Percentiles rank a stretch among this genome's conserved stretches.
Conservation (phyloP, 1,140 invertebrate species). For the Anadara kagoshimensis region DNA sequence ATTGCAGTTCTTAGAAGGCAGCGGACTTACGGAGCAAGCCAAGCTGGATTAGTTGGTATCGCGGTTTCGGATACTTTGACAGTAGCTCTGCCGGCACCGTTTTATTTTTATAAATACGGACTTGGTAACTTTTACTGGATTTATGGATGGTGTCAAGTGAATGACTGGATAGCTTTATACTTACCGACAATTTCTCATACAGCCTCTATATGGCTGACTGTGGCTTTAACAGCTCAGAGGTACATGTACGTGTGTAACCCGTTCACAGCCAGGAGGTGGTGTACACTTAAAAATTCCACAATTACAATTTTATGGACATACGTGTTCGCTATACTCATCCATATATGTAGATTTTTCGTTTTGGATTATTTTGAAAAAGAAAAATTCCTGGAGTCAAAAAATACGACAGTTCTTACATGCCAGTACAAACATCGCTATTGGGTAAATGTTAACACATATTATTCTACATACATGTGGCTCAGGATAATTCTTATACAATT, state of each 20-base stretch:
- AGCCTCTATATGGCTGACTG: constrained; percentile 34
- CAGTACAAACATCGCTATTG: neutral
- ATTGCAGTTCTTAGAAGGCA: constrained; percentile 29
- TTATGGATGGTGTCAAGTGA: constrained; percentile 9
- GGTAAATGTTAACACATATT: constrained; percentile 19
- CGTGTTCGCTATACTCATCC: constrained; percentile 18
- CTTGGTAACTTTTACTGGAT: constrained; percentile 11
- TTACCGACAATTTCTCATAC: constrained; percentile 32
- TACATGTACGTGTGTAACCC: constrained; percentile 34
- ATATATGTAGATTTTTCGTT: constrained; percentile 27
- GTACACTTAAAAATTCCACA: constrained; percentile 22
- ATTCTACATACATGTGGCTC: constrained; percentile 19
- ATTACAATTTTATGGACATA: constrained; percentile 25
- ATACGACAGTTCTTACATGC: neutral
- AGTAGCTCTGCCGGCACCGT: constrained; percentile 31
- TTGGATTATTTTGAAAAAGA: neutral
- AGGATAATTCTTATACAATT: constrained; percentile 36
- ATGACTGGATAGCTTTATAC: constrained; percentile 25
- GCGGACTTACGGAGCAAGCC: constrained; percentile 35
- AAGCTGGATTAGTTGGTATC: constrained; percentile 28
- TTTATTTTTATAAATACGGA: constrained; percentile 26
- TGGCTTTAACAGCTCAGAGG: constrained; percentile 13
- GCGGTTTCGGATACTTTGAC: constrained; percentile 30
- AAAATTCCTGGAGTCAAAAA: neutral
- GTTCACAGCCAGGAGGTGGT: constrained; percentile 13